Percentiles rank a stretch among this genome's conserved stretches.
phyloP scores from a whole-genome alignment of 2,113 vertebrate species.

The Anhinga rufa region DNA sequence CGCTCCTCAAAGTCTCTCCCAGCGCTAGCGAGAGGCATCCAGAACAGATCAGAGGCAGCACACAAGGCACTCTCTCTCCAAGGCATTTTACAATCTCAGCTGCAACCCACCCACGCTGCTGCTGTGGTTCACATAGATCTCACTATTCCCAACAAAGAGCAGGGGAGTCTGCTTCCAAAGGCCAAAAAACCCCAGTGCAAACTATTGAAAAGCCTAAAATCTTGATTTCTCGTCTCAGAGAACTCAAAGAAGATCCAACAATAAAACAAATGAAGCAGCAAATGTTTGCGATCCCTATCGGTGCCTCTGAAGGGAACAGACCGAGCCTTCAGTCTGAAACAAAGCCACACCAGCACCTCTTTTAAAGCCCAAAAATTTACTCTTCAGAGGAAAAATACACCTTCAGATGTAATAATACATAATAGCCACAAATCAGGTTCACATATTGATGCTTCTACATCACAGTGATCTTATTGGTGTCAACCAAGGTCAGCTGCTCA shows the following conservation, averaged over 20 bases:
- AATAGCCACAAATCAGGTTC: not conserved
- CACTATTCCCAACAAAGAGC: not conserved
- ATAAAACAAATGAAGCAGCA: not conserved
- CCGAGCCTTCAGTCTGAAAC: not conserved
- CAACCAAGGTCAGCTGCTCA: not conserved
- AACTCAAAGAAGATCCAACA: not conserved
- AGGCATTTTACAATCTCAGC: not conserved
- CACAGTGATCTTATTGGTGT: not conserved
- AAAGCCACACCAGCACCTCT: not conserved
- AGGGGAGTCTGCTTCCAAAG: not conserved
- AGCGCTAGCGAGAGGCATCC: not conserved
- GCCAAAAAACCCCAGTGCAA: not conserved
- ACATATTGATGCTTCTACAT: not conserved
- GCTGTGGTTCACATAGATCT: not conserved
- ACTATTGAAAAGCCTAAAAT: not conserved
- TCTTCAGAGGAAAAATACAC: not conserved
- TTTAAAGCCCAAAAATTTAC: not conserved
- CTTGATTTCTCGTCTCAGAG: not conserved
- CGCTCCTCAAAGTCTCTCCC: not conserved
- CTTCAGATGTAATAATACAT: not conserved
- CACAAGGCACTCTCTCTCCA: not conserved
- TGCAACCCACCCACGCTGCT: not conserved
- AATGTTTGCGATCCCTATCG: accelerated
- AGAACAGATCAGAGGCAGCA: not conserved
- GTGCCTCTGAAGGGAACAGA: not conserved